Evolutionary conservation across 2,888 invertebrate species (phyloP).

Genomic region (Frankliniella fusca): DNA sequence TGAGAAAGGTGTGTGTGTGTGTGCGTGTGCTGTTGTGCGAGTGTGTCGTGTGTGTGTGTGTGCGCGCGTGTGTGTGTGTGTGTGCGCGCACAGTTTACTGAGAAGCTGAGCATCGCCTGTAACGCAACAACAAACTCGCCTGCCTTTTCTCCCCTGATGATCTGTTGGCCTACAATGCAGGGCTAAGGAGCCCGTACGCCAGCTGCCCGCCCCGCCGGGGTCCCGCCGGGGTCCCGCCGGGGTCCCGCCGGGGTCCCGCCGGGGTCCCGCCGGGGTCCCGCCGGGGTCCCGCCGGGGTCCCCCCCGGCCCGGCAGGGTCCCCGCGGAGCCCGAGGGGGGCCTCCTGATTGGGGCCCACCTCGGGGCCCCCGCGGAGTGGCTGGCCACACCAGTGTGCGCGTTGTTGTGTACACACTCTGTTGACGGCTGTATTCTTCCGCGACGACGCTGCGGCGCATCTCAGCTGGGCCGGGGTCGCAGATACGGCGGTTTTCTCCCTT

Average conservation of each 20-base stretch:
- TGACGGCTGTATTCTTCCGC: conserved; percentile 7
- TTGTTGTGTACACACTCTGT: not conserved
- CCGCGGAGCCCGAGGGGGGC: not conserved
- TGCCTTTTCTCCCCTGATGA: not conserved
- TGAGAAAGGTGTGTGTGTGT: not conserved
- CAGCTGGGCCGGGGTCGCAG: not conserved
- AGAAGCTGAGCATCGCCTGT: conserved; percentile 1
- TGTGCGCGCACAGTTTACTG: not conserved
- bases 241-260: not conserved
- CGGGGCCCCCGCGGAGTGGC: conserved; percentile 7
- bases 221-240: not conserved
- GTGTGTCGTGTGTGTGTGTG: not conserved
- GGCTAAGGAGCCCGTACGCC: not conserved
- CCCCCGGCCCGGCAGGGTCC: not conserved
- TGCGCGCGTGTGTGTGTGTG: conserved; percentile 1
- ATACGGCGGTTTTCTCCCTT: not conserved
- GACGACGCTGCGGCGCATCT: not conserved
- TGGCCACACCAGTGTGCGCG: not conserved
- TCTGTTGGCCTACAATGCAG: conserved; percentile 9
- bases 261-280: not conserved
- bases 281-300: not conserved
- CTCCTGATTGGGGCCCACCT: too few species aligned
- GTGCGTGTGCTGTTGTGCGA: not conserved
- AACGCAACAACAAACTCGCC: conserved; percentile 1
- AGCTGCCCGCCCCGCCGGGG: not conserved